Evolutionary conservation across 2,113 vertebrate genomes (phyloP).

Genomic region (Emydocephalus ijimae): DNA sequence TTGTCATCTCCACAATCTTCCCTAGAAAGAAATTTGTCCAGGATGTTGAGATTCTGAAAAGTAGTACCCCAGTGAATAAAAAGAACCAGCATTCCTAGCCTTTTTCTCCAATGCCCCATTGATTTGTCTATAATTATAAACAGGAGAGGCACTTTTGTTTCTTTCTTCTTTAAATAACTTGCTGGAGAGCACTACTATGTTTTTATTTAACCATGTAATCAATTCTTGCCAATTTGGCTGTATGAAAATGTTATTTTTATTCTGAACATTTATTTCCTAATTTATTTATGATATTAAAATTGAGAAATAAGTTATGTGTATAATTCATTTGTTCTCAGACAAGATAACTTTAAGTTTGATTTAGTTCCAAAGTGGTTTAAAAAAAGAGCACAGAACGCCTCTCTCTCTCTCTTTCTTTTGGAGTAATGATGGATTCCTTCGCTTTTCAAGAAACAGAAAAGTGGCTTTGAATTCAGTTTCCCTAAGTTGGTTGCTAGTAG

Average conservation of each 20-base stretch:
- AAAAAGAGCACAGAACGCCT: not conserved
- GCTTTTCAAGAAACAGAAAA: constrained; percentile 11
- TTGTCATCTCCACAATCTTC: not conserved
- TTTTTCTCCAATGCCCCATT: not conserved
- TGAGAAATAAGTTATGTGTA: not conserved
- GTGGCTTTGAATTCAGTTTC: not conserved
- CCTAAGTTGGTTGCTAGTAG: not conserved
- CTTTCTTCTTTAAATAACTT: not conserved
- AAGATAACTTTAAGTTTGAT: not conserved
- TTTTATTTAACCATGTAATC: not conserved
- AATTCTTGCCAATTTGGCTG: not conserved
- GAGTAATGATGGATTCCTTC: not conserved
- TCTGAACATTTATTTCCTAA: not conserved
- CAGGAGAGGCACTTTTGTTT: not conserved
- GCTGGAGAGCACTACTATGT: not conserved
- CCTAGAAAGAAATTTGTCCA: not conserved
- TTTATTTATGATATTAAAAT: not conserved
- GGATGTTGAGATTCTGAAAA: not conserved
- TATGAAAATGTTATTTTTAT: not conserved
- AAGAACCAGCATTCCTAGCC: not conserved
- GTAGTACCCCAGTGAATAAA: not conserved
- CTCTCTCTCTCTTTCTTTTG: not conserved
- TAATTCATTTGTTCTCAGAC: not conserved
- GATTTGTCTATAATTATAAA: not conserved
- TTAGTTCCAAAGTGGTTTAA: not conserved